A percentile compares a stretch with the other conserved stretches of the same genome.
Conservation (phyloP, 2,888 invertebrate genomes). For the Slavum lentiscoides region DNA sequence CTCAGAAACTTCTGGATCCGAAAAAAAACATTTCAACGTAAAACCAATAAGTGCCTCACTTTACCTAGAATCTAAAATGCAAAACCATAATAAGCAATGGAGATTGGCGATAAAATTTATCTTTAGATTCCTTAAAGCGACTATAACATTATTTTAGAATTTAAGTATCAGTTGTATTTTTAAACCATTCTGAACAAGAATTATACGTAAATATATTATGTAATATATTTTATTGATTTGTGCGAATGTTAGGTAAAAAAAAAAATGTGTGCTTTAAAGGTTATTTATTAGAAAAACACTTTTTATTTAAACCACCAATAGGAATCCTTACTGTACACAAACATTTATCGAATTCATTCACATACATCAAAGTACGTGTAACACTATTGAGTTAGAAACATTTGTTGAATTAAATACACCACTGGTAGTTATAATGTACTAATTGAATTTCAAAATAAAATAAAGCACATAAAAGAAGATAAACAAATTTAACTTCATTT, state of each 20-base stretch:
- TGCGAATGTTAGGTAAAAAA: not conserved
- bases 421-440: no score
- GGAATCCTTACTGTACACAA: not conserved
- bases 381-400: not conserved
- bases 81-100: not conserved
- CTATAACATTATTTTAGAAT: constrained; percentile 14
- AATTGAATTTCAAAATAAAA: no score
- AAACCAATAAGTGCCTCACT: not conserved
- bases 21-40: not conserved
- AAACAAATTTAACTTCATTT: no score
- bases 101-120: not conserved
- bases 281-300: constrained; percentile 1
- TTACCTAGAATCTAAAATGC: not conserved
- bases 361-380: not conserved
- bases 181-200: not conserved
- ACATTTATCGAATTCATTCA: no score
- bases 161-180: not conserved
- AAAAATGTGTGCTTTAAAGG: not conserved
- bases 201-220: constrained; percentile 6
- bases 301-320: not conserved
- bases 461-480: no score
- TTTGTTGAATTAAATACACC: no score
- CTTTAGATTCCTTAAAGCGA: constrained; percentile 5
- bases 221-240: constrained; percentile 4
- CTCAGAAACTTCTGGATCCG: not conserved